Conservation (phyloP, 2,888 invertebrate genomes). For the Drosophila formosana region DNA sequence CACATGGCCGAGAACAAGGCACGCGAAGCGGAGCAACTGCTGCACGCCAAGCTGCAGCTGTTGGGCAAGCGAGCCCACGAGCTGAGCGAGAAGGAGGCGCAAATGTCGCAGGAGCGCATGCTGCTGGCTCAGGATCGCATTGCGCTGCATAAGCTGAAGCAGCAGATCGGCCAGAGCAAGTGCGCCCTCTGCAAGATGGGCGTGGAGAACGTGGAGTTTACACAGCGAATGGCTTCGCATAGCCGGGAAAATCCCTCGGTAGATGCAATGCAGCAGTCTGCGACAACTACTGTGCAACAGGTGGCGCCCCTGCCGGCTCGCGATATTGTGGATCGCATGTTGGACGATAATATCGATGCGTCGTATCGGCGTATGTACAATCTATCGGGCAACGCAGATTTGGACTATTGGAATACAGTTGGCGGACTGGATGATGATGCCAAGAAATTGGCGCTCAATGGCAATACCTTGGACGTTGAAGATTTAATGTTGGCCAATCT, state of each 20-base stretch:
- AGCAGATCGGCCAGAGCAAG: constrained; percentile 74
- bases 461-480: constrained; percentile 48
- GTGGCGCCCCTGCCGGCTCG: constrained; percentile 20
- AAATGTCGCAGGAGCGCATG: constrained; percentile 83
- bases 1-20: constrained; percentile 75
- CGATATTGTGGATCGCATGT: constrained; percentile 79
- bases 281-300: background rate
- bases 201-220: constrained; percentile 76
- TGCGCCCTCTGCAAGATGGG: constrained; percentile 84
- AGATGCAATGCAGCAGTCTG: background rate
- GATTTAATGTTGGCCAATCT: constrained; percentile 45
- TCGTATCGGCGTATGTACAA: constrained; percentile 80
- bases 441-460: constrained; percentile 71
- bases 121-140: constrained; percentile 83
- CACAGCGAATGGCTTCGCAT: constrained; percentile 48
- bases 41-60: constrained; percentile 80
- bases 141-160: constrained; percentile 77
- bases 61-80: constrained; percentile 80
- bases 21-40: constrained; percentile 76
- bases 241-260: background rate
- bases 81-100: constrained; percentile 82
- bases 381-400: constrained; percentile 28
- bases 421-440: constrained; percentile 80
- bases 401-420: constrained; percentile 58
- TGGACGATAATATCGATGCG: constrained; percentile 82